Conservation (phyloP, 2,113 vertebrate species). For the Anser brachyrhynchus region DNA sequence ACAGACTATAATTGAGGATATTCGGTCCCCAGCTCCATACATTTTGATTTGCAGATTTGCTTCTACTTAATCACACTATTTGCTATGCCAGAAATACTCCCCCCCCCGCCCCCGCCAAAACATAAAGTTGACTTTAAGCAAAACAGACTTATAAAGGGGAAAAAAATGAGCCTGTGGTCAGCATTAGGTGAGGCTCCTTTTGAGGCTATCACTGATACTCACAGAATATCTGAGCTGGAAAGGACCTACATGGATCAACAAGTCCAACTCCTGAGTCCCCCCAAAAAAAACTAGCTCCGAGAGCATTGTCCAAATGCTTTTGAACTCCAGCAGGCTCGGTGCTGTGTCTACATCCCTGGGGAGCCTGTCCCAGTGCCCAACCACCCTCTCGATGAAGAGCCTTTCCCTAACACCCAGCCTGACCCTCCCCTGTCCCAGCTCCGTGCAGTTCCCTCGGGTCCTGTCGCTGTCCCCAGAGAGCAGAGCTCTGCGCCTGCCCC, state of each 20-base stretch:
- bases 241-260: background rate
- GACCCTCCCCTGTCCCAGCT: background rate
- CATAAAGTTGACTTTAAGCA: background rate
- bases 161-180: background rate
- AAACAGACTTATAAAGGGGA: background rate
- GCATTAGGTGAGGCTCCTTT: background rate
- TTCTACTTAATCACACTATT: background rate
- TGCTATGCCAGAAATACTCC: background rate
- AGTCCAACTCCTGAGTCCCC: background rate
- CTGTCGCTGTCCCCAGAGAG: background rate
- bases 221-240: background rate
- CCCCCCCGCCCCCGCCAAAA: background rate
- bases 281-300: too few relatives aligned
- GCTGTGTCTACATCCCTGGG: background rate
- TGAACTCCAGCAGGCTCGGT: background rate
- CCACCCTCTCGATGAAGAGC: background rate
- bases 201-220: background rate
- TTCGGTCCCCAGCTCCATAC: background rate
- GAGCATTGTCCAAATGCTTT: background rate
- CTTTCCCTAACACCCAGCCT: background rate
- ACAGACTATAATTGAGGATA: background rate
- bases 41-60: background rate
- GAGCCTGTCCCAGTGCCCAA: background rate
- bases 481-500: background rate
- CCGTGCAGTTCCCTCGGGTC: background rate